Conservation (phyloP, 2,888 invertebrate genomes). For the Polyploca ridens region DNA sequence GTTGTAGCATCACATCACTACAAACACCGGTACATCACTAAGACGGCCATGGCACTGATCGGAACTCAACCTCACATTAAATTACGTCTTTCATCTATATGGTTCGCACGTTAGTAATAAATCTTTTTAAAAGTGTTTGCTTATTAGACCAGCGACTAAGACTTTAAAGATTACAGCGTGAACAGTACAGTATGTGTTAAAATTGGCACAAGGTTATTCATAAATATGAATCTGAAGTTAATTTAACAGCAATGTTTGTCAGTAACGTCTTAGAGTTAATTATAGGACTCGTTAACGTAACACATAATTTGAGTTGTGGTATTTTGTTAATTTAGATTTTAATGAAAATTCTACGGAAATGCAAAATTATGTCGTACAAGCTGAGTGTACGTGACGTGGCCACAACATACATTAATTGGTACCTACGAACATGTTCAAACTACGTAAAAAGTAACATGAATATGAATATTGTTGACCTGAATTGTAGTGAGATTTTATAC, state of each 20-base stretch:
- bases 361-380: neutral
- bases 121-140: too few relatives aligned
- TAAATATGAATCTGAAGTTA: neutral
- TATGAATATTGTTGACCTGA: neutral
- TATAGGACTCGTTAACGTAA: neutral
- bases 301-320: neutral
- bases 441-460: too few relatives aligned
- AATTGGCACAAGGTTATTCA: neutral
- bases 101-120: too few relatives aligned
- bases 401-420: neutral
- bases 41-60: too few relatives aligned
- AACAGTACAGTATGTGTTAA: too few relatives aligned
- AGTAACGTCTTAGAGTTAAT: neutral
- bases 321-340: slow-evolving; percentile 10
- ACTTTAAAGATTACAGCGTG: too few relatives aligned
- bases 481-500: neutral
- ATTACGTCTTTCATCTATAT: too few relatives aligned
- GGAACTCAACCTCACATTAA: too few relatives aligned
- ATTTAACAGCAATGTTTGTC: neutral
- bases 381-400: neutral
- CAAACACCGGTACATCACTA: too few relatives aligned
- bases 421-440: neutral
- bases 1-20: too few relatives aligned
- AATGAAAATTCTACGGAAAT: neutral
- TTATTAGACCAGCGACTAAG: too few relatives aligned